Conservation (phyloP, 1,140 invertebrate genomes). For the Zaprionus kolodkinae region DNA sequence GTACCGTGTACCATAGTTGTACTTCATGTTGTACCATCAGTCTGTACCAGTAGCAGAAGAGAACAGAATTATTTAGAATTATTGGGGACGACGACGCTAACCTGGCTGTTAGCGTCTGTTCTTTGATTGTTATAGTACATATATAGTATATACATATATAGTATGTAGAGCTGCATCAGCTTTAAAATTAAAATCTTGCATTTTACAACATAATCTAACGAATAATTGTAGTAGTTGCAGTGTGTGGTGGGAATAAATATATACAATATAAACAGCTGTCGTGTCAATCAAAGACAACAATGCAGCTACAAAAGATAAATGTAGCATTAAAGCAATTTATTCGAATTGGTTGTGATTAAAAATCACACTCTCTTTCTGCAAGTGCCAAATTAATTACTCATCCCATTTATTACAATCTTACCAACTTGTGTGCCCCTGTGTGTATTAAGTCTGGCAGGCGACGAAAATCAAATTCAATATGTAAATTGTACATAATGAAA, state of each 20-base stretch:
- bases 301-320: conserved; percentile 61
- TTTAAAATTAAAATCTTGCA: conserved; percentile 3
- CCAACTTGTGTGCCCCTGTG: conserved; percentile 35
- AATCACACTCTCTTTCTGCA: conserved; percentile 15
- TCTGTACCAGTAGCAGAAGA: background rate
- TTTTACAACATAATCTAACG: background rate
- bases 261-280: conserved; percentile 51
- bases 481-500: conserved; percentile 46
- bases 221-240: background rate
- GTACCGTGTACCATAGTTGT: background rate
- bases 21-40: background rate
- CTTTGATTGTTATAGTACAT: background rate
- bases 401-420: conserved; percentile 49
- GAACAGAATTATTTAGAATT: background rate
- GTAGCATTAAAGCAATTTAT: conserved; percentile 62
- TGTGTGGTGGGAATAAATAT: background rate
- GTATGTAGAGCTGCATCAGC: background rate
- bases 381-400: conserved; percentile 47
- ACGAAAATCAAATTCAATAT: conserved; percentile 62
- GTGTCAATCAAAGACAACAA: conserved; percentile 66
- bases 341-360: conserved; percentile 54
- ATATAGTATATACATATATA: background rate
- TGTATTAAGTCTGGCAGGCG: conserved; percentile 58
- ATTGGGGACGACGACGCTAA: background rate
- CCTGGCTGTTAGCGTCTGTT: conserved; percentile 7